These are phyloP conservation scores for Muschampia plurimacula DNA, from an alignment of 2,888 invertebrate species.

Conservation along the genomic window DNA sequence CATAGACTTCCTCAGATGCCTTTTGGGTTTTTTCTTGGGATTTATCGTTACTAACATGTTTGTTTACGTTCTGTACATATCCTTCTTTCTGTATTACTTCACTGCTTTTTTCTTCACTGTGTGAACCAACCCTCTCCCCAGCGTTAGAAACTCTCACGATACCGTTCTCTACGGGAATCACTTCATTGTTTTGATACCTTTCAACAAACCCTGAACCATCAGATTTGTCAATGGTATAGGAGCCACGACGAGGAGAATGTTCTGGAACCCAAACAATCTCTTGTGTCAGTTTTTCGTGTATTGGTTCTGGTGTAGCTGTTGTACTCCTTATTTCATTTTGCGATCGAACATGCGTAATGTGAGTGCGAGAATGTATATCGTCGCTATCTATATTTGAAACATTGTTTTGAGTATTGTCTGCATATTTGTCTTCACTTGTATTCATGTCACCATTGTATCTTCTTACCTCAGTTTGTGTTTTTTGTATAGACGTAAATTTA, in stretches of 20 bases:
- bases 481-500: slow-evolving; percentile 20
- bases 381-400: slow-evolving; percentile 48
- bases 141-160: slow-evolving; percentile 61
- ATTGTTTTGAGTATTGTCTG: slow-evolving; percentile 27
- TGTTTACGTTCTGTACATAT: slow-evolving; percentile 68
- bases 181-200: slow-evolving; percentile 67
- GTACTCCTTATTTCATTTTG: slow-evolving; percentile 69
- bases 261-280: slow-evolving; percentile 79
- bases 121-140: slow-evolving; percentile 64
- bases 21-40: slow-evolving; percentile 70
- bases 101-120: slow-evolving; percentile 60
- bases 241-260: slow-evolving; percentile 70
- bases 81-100: slow-evolving; percentile 67
- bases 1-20: slow-evolving; percentile 68
- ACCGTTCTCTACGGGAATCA: slow-evolving; percentile 73
- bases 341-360: slow-evolving; percentile 69
- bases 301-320: slow-evolving; percentile 72
- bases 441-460: slow-evolving; percentile 33
- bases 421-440: slow-evolving; percentile 12
- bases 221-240: slow-evolving; percentile 76
- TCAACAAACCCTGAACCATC: slow-evolving; percentile 67
- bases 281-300: slow-evolving; percentile 71
- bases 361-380: slow-evolving; percentile 56
- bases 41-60: slow-evolving; percentile 62
- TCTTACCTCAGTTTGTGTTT: slow-evolving; percentile 30